Base-by-base conservation (phyloP, 2,888 invertebrate species). In the Brenthis hecate region DNA sequence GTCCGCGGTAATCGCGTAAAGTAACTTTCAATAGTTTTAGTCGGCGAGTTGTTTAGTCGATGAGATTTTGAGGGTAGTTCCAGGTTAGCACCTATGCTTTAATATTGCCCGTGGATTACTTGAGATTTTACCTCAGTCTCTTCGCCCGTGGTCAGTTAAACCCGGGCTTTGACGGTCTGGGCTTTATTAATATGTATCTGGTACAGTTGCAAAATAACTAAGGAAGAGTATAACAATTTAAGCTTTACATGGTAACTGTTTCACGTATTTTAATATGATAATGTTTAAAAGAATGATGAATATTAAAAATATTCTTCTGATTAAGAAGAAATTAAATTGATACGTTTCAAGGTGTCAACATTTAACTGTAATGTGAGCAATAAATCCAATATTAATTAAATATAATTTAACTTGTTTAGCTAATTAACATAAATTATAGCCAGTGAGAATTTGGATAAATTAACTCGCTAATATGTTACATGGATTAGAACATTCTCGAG, bases 71-170 rank as follows among this genome's bases (percentile, higher is more conserved):
- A 79, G 80, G 83, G 84, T 82, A 82, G 83, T 81, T 81, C 79
- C 78, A 85, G 85, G 88, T 91, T 92, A 93, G 88, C 83, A 85
- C 85, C 85, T 86, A 84, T 85, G 89, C 89, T 87, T 89, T 90
- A 91, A 89, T 88, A 85, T 87, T 84, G 81, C 82, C 85, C 88
- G 80, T 86, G 92, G 93, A 93, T 93, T 91, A 93, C 78, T 82
- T 81, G 82, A 83, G 91, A 88, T 88, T 91, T 89, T 81, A 80
- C 74, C 82, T 65, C 51, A 61, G 68, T n/a, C 50, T 66, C 50
- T 58, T 50, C 55, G 66, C 86, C 85, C 85, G 83, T 85, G 92
- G 90, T 89, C 91, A 89, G 81, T 86, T 86, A 84, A 89, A 86
- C 89, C 84, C 77, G 74, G 75, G 81, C 86, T 87, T 86, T 85